phyloP scores from a whole-genome alignment of 2,888 invertebrate genomes.

The Slavum lentiscoides region DNA sequence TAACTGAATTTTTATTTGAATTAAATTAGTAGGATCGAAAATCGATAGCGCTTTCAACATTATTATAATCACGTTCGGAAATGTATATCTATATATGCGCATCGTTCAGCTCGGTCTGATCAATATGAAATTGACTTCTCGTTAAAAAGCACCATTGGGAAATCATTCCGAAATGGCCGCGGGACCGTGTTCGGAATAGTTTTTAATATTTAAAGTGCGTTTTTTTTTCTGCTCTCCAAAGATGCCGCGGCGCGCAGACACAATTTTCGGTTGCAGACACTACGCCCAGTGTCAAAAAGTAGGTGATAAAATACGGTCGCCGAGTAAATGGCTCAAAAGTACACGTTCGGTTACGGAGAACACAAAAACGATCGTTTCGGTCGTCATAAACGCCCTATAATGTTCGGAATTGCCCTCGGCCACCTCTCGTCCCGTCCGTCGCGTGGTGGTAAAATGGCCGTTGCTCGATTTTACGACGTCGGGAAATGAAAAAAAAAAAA shows the following conservation, averaged over 20 bases:
- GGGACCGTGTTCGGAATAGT: conserved; percentile 5
- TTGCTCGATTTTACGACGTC: conserved; percentile 35
- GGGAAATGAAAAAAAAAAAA: conserved; percentile 22
- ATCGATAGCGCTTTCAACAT: not conserved
- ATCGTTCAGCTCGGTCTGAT: not conserved
- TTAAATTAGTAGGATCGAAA: not conserved
- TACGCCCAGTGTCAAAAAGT: not conserved
- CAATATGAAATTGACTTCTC: conserved; percentile 28
- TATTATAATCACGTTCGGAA: not conserved
- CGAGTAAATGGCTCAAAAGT: conserved; percentile 36
- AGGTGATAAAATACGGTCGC: conserved; percentile 43
- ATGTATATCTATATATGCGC: conserved; percentile 1
- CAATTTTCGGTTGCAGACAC: conserved; percentile 26
- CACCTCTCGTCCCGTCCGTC: not conserved
- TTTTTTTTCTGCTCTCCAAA: not conserved
- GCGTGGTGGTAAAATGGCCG: not conserved
- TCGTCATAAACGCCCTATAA: conserved; percentile 43
- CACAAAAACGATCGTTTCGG: conserved; percentile 38
- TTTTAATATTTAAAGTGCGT: conserved; percentile 42
- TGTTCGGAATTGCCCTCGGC: not conserved
- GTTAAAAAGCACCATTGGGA: conserved; percentile 35
- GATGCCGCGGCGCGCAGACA: not conserved
- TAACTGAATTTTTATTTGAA: too few species aligned
- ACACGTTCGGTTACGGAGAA: conserved; percentile 3
- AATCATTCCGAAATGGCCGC: conserved; percentile 16